These are phyloP conservation scores for Corythoichthys intestinalis DNA, from an alignment of 2,113 vertebrate species.

Conservation along the genomic window DNA sequence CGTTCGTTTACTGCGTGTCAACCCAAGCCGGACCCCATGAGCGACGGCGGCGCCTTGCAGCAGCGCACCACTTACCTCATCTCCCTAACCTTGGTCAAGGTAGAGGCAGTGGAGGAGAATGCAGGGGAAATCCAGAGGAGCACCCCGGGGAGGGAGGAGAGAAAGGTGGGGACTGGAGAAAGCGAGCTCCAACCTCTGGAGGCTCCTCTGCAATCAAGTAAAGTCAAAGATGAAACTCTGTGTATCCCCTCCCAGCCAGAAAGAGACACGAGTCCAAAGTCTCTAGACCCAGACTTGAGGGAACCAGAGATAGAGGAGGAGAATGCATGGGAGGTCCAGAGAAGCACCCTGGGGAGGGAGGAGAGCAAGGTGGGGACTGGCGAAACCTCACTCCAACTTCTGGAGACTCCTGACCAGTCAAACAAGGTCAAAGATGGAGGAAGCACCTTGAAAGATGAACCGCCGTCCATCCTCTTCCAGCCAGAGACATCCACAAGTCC, in stretches of 20 bases:
- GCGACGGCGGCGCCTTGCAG: conserved; percentile 80
- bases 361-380: too few relatives aligned
- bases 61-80: conserved; percentile 94
- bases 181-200: conserved; percentile 8
- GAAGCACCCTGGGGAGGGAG: too few relatives aligned
- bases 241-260: not conserved
- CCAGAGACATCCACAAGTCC: conserved; percentile 31
- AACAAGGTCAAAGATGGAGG: not conserved
- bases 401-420: not conserved
- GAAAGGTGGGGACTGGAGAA: conserved; percentile 10
- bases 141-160: conserved; percentile 38
- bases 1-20: conserved; percentile 55
- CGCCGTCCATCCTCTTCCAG: conserved; percentile 24
- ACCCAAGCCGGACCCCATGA: conserved; percentile 76
- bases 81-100: conserved; percentile 91
- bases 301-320: too few relatives aligned
- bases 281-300: too few relatives aligned
- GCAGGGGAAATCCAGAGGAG: conserved; percentile 58
- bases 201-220: conserved; percentile 16
- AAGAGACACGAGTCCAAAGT: too few relatives aligned
- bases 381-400: too few relatives aligned
- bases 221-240: conserved; percentile 30
- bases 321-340: too few relatives aligned
- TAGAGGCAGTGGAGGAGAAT: conserved; percentile 79
- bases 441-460: conserved; percentile 32